Percentiles rank a stretch among this genome's conserved stretches.
phyloP scores from a whole-genome alignment of 2,113 vertebrate species.

The Callionymus lyra region DNA sequence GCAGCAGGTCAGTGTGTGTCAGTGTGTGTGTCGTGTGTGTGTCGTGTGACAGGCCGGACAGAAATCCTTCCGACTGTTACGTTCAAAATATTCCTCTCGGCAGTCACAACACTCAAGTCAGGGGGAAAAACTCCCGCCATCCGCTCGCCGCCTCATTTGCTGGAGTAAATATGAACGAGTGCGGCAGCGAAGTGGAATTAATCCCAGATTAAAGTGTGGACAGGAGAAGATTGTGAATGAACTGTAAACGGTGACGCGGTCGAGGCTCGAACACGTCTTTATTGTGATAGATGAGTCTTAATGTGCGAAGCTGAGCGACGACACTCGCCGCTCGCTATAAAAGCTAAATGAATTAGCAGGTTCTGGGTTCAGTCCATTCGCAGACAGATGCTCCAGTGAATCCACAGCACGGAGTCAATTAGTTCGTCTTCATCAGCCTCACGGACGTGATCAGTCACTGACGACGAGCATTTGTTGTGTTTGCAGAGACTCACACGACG shows the following conservation, averaged over 20 bases:
- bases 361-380: conserved; percentile 52
- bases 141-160: neutral
- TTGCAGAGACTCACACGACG: neutral
- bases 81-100: conserved; percentile 22
- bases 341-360: conserved; percentile 57
- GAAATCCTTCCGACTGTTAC: conserved; percentile 24
- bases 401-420: conserved; percentile 52
- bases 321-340: conserved; percentile 45
- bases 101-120: conserved; percentile 35
- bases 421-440: conserved; percentile 42
- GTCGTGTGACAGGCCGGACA: conserved; percentile 26
- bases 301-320: conserved; percentile 17
- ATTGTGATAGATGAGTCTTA: neutral
- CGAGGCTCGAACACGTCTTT: too few species aligned
- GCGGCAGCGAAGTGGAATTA: neutral
- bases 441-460: conserved; percentile 16
- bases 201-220: conserved; percentile 1
- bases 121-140: conserved; percentile 2
- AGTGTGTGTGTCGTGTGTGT: too few species aligned
- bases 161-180: conserved; percentile 6
- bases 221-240: too few species aligned
- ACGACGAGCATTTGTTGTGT: conserved; percentile 10
- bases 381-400: conserved; percentile 54
- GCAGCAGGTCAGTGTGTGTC: conserved; percentile 8
- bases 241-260: too few species aligned